Conservation (phyloP, 2,888 invertebrate species). For the Encarsia formosa region DNA sequence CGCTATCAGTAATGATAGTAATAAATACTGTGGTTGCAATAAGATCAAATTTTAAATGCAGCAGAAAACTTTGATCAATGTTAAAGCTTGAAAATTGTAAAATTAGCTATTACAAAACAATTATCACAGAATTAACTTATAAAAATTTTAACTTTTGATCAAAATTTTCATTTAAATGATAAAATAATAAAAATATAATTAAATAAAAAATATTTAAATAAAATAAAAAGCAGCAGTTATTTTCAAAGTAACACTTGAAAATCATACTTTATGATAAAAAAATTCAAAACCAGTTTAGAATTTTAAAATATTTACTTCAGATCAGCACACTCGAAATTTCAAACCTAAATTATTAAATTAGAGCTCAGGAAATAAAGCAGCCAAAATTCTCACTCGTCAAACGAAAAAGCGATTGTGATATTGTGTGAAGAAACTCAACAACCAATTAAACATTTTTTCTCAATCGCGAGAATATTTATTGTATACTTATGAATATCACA, state of each 20-base stretch:
- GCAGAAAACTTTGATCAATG: conserved; percentile 5
- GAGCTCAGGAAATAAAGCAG: conserved; percentile 8
- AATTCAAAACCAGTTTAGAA: no score
- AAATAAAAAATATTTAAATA: conserved; percentile 3
- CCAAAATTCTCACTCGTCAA: conserved; percentile 6
- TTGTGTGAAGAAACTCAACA: conserved; percentile 13
- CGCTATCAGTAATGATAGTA: conserved; percentile 17
- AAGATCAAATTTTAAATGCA: not conserved
- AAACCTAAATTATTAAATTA: conserved; percentile 5
- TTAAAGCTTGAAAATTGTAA: not conserved
- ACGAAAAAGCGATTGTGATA: conserved; percentile 13
- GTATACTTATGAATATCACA: conserved; percentile 13
- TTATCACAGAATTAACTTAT: not conserved
- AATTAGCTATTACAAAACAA: not conserved
- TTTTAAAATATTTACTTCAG: not conserved
- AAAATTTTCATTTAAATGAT: conserved; percentile 4
- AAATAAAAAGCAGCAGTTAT: no score
- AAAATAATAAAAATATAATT: not conserved
- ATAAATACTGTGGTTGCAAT: not conserved
- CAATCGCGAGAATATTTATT: conserved; percentile 18
- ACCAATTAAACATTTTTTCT: not conserved
- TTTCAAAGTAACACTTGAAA: no score
- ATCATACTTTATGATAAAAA: no score
- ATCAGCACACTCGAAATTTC: conserved; percentile 7
- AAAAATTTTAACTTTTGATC: not conserved